Evolutionary conservation across 2,888 invertebrate genomes (phyloP), one percentile per base, ranked within the genome.

Genomic region (Stictocephala bisonia): DNA sequence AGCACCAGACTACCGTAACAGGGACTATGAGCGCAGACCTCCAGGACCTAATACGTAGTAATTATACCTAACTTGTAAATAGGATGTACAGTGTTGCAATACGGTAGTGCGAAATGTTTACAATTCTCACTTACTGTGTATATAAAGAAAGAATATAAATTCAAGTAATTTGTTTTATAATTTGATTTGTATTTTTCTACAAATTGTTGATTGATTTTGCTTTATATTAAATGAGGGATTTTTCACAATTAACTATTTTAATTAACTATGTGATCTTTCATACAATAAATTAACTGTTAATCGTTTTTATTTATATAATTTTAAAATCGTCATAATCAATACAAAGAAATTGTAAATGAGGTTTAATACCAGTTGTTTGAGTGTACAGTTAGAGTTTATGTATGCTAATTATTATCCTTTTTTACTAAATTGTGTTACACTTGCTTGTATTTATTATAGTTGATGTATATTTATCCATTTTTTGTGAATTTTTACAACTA

Each of bases 1-100:
- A 0, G 41, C 11, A 18, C 53, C 26, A 9, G 70, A 71, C 29
- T 58, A 58, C 58, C 58, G 70, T 9, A 71, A 26, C 20, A 53
- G 70, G 44, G 70, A 71, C 48, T 71, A 71, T 56, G 70, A 71
- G 6, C 22, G 70, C 27, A 41, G 70, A 40, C 58, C 70, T 4
- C 58, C 56, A 9, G 56, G 40, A 1, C 40, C 70, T 7, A 58
- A 24, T 44, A 44, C 70, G 48, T 71, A 71, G 70, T 66, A 6
- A 7, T 20, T 29, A 18, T n/a, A 7, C n/a, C 15, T 44, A 44
- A n/a, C 7, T n/a, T n/a, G n/a, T n/a, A n/a, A n/a, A n/a, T n/a
- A n/a, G n/a, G n/a, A n/a, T 44, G 44, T 44, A 40, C 22, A 35
- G 35, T 35, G 15, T 15, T 18, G 18, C 26, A 22, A 2, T n/a